These are phyloP conservation scores for Nyctibius bracteatus DNA, from an alignment of 2,113 vertebrate genomes.

Conservation along the genomic window DNA sequence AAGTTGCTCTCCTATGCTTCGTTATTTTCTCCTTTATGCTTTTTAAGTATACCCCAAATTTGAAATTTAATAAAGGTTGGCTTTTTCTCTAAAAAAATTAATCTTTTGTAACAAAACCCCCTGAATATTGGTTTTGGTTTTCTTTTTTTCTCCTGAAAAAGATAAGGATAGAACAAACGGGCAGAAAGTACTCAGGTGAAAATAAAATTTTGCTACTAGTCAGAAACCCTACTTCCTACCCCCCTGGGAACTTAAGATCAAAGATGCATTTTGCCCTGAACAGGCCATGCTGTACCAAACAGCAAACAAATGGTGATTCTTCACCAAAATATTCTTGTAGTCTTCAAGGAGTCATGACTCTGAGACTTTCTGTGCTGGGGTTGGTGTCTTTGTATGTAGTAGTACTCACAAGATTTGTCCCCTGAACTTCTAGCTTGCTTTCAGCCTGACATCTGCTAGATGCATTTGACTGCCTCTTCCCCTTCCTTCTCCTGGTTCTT, in stretches of 20 bases:
- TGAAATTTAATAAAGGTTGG: not conserved
- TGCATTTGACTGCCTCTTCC: not conserved
- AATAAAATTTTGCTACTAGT: not conserved
- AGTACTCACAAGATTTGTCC: not conserved
- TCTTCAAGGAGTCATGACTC: not conserved
- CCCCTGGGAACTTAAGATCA: not conserved
- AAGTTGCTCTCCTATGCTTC: not conserved
- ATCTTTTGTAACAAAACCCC: not conserved
- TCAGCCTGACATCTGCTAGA: not conserved
- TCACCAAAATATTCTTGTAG: not conserved
- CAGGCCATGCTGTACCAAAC: not conserved
- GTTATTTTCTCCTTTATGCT: not conserved
- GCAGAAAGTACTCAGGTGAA: not conserved
- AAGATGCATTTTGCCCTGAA: not conserved
- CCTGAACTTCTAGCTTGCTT: not conserved
- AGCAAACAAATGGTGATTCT: not conserved
- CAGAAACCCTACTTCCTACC: not conserved
- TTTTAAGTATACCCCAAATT: not conserved
- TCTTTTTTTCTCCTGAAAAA: not conserved
- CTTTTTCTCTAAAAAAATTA: not conserved
- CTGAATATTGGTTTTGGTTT: not conserved
- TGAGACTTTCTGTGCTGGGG: not conserved
- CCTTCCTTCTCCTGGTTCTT: not conserved
- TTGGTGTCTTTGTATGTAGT: not conserved
- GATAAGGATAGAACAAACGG: not conserved